A percentile compares a stretch with the other conserved stretches of the same genome.
These are phyloP conservation scores for Vollenhovia emeryi DNA, from an alignment of 1,140 invertebrate species.

Conservation along the genomic window DNA sequence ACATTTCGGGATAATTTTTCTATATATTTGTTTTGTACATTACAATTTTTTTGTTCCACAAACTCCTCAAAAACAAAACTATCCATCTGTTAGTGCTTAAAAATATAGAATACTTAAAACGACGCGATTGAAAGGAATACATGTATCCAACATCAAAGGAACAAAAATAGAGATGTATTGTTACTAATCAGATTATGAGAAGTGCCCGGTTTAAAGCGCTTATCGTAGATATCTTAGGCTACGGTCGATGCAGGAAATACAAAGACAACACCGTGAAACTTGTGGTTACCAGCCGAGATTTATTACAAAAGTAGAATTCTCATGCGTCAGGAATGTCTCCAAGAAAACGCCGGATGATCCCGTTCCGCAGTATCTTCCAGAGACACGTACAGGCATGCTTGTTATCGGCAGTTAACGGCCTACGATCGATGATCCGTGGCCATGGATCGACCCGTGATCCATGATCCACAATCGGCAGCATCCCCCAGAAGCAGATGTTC, in stretches of 20 bases:
- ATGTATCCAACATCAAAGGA: background rate
- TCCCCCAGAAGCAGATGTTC: too few relatives aligned
- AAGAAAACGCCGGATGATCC: background rate
- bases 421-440: too few relatives aligned
- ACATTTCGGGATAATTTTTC: background rate
- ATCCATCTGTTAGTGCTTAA: background rate
- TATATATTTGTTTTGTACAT: background rate
- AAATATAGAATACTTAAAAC: background rate
- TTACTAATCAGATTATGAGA: background rate
- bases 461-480: too few relatives aligned
- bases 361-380: background rate
- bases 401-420: background rate
- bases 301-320: constrained; percentile 71
- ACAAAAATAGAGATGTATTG: background rate
- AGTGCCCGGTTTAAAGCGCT: background rate
- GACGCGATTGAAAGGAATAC: background rate
- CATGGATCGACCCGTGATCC: too few relatives aligned
- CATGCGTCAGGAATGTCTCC: constrained; percentile 38
- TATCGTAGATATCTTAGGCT: background rate
- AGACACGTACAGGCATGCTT: background rate
- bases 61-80: background rate
- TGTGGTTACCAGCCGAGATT: constrained; percentile 74
- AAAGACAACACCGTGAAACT: constrained; percentile 1
- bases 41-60: background rate
- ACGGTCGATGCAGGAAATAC: background rate